These are phyloP conservation scores for Oxystoma pomonae DNA, from an alignment of 2,888 invertebrate species.

Conservation along the genomic window DNA sequence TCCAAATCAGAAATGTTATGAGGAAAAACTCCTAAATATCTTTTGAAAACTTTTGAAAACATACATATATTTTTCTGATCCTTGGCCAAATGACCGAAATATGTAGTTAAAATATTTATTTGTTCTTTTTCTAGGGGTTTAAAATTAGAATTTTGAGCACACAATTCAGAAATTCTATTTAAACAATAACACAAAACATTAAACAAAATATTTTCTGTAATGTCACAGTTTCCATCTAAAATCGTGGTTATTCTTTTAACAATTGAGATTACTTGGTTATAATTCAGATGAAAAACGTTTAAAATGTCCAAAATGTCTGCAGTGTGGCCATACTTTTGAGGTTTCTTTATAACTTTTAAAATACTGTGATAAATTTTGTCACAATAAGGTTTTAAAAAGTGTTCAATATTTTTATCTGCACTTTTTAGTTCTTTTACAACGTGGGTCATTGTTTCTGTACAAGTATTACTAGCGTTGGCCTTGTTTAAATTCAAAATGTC, in stretches of 20 bases:
- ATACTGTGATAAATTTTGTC: conserved; percentile 50
- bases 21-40: conserved; percentile 60
- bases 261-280: conserved; percentile 48
- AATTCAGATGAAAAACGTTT: conserved; percentile 42
- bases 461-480: conserved; percentile 29
- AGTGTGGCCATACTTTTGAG: conserved; percentile 33
- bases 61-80: conserved; percentile 42
- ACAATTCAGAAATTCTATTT: conserved; percentile 24
- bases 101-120: conserved; percentile 26
- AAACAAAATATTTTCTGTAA: conserved; percentile 10
- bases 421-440: conserved; percentile 21
- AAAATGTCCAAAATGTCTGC: conserved; percentile 47
- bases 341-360: conserved; percentile 49
- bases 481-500: conserved; percentile 38
- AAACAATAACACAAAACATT: conserved; percentile 31
- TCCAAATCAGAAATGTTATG: conserved; percentile 53
- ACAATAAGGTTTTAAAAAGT: conserved; percentile 51
- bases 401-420: conserved; percentile 16
- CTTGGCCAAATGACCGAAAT: conserved; percentile 25
- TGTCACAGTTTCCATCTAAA: conserved; percentile 13
- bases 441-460: conserved; percentile 39
- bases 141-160: conserved; percentile 18
- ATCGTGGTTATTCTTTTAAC: conserved; percentile 33
- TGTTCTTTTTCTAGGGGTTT: conserved; percentile 27
- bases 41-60: conserved; percentile 54